Evolutionary conservation across 2,113 vertebrate genomes (phyloP).

Genomic region (Archilochus colubris): DNA sequence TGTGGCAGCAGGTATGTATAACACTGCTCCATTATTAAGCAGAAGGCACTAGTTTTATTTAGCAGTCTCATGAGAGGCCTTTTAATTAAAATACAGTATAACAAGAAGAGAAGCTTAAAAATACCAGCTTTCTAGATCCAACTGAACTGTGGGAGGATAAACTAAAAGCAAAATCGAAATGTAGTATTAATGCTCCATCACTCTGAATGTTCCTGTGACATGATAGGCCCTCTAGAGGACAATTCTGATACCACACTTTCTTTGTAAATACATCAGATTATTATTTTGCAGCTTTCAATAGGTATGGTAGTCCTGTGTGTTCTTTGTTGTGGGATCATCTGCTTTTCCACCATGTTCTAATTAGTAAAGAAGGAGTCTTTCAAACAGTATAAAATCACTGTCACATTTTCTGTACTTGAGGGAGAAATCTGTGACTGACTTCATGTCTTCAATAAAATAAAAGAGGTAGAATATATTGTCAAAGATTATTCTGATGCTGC

Average conservation of each 20-base stretch:
- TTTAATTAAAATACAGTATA: background rate
- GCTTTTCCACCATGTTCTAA: slow-evolving; percentile 54
- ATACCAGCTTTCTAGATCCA: background rate
- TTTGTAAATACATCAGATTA: slow-evolving; percentile 21
- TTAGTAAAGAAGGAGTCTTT: slow-evolving; percentile 56
- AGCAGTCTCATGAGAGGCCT: background rate
- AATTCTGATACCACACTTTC: background rate
- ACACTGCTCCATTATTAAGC: rapidly evolving
- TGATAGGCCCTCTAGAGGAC: background rate
- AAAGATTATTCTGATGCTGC: slow-evolving; percentile 66
- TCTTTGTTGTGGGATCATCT: slow-evolving; percentile 44
- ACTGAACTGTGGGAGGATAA: background rate
- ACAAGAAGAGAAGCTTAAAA: background rate
- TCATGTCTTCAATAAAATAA: slow-evolving; percentile 69
- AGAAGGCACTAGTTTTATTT: background rate
- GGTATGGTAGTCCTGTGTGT: background rate
- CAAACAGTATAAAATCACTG: slow-evolving; percentile 45
- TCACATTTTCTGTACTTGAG: slow-evolving; percentile 35
- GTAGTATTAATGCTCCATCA: background rate
- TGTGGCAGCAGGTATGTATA: background rate
- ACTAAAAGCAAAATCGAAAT: background rate
- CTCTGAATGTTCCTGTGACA: background rate
- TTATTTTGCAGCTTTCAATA: slow-evolving; percentile 17
- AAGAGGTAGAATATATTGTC: slow-evolving; percentile 70
- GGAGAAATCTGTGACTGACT: slow-evolving; percentile 72